phyloP scores from a whole-genome alignment of 2,888 invertebrate species.

The Carabus problematicus region DNA sequence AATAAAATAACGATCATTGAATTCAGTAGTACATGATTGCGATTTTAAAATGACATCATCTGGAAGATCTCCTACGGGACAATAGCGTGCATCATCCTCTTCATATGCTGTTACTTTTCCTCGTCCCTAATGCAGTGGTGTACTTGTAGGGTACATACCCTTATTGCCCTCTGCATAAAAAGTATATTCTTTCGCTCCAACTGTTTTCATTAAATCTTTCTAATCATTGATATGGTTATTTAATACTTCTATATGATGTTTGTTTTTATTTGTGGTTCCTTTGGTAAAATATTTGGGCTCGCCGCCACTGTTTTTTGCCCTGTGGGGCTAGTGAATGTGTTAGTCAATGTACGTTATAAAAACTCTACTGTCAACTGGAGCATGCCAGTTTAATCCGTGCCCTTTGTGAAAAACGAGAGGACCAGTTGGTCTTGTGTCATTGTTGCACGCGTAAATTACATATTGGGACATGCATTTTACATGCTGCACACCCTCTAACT shows the following conservation, averaged over 20 bases:
- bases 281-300: too few species aligned
- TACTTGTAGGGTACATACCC: not conserved
- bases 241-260: too few species aligned
- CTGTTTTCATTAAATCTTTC: too few species aligned
- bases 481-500: conserved; percentile 31
- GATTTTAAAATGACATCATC: conserved; percentile 40
- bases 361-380: conserved; percentile 34
- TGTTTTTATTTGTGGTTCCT: too few species aligned
- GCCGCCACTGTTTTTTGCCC: too few species aligned
- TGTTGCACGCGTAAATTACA: conserved; percentile 49
- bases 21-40: conserved; percentile 27
- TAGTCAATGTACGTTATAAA: conserved; percentile 17
- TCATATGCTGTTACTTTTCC: not conserved
- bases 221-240: too few species aligned
- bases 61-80: not conserved
- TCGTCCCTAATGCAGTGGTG: too few species aligned
- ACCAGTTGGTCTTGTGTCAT: conserved; percentile 45
- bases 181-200: too few species aligned
- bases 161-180: not conserved
- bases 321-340: not conserved
- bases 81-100: conserved; percentile 12
- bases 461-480: conserved; percentile 48
- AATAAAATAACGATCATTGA: conserved; percentile 20
- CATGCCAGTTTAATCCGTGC: conserved; percentile 32
- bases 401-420: conserved; percentile 30